Percentiles rank a stretch among this genome's conserved stretches.
These are phyloP conservation scores for Petrocephalus schoutedeni DNA, from an alignment of 2,797 vertebrate species.

Conservation along the genomic window DNA sequence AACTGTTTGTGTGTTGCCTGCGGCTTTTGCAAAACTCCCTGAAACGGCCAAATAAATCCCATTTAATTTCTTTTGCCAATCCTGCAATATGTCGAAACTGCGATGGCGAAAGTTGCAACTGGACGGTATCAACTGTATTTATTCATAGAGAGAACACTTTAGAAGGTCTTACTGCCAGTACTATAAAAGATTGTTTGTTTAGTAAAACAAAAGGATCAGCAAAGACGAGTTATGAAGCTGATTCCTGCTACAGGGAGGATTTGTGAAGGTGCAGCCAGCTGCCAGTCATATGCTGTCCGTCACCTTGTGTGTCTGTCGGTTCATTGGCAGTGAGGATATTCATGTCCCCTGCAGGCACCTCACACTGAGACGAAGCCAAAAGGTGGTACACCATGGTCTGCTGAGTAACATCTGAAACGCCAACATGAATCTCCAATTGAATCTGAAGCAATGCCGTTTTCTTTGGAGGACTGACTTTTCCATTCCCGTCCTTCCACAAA, in stretches of 20 bases:
- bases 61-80: background rate
- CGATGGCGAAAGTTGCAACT: background rate
- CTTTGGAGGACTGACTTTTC: background rate
- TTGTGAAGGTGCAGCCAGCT: background rate
- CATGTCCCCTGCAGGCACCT: background rate
- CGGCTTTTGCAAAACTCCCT: background rate
- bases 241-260: background rate
- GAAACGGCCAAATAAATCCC: background rate
- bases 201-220: background rate
- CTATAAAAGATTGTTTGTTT: background rate
- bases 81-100: background rate
- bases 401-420: background rate
- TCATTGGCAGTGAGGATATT: background rate
- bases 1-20: background rate
- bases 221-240: background rate
- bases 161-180: background rate
- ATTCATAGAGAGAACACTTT: background rate
- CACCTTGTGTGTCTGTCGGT: background rate
- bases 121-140: background rate
- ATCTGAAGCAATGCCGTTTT: background rate
- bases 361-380: background rate
- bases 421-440: background rate
- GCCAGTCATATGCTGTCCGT: background rate
- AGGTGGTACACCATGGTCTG: background rate
- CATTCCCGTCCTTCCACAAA: background rate